Evolutionary conservation across 2,888 invertebrate genomes (phyloP).

Genomic region (Calameuta pallipes): DNA sequence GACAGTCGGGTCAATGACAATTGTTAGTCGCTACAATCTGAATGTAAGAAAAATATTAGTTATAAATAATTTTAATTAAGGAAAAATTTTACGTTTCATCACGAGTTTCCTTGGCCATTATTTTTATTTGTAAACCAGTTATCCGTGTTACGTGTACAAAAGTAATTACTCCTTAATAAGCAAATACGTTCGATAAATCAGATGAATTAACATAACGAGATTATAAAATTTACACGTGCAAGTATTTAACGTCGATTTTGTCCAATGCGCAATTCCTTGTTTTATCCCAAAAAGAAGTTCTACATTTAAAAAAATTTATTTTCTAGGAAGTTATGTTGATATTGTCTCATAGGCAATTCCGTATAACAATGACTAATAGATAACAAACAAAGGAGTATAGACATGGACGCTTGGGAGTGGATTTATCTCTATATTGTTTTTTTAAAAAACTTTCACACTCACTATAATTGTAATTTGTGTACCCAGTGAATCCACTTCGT

Average conservation of each 20-base stretch:
- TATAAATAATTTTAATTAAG: background rate
- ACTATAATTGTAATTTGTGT: background rate
- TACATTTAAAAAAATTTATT: no score
- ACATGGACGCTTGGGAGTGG: background rate
- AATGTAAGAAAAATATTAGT: background rate
- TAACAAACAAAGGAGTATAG: background rate
- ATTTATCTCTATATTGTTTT: background rate
- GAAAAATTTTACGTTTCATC: background rate
- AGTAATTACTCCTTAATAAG: no score
- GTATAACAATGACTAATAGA: background rate
- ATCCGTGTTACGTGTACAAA: background rate
- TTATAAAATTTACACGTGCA: background rate
- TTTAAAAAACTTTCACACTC: background rate
- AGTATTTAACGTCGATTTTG: background rate
- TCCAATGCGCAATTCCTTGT: background rate
- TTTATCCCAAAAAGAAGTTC: background rate
- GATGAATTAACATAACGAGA: background rate
- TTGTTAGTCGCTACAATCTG: background rate
- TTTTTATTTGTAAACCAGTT: background rate
- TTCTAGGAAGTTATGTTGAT: background rate
- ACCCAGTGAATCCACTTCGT: background rate
- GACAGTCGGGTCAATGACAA: background rate
- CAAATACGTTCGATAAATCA: background rate
- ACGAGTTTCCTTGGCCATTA: background rate
- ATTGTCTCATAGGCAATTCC: background rate